Evolutionary conservation across 2,888 invertebrate genomes (phyloP), one percentile per base, ranked within the genome.

Genomic region (Linyphia triangularis): DNA sequence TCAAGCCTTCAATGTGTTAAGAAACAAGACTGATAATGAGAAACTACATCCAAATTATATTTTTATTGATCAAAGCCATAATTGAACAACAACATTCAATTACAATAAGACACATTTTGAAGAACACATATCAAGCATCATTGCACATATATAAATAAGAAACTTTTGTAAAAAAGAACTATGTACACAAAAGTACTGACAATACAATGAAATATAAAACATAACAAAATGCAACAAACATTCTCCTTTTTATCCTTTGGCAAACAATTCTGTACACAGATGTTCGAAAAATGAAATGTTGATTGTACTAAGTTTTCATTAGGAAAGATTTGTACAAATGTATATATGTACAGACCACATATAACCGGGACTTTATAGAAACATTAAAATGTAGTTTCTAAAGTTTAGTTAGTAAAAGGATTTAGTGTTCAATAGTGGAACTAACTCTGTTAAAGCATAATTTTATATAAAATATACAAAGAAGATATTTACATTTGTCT

Each of bases 101-200:
- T 88, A 88, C 75, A 81, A 81, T 88, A 88, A 88, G 86, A 88
- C 86, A 88, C 86, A 88, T 88, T 88, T 75, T 81, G 86, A 88
- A 88, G 86, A 88, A 88, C 79, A 88, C 67, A 82, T 63, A 82
- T 82, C 40, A 70, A 67, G 61, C 79, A 79, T 82, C 81, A 88
- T 75, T 82, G 67, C 81, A 88, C 86, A 81, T 70, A 43, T 86
- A 86, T 67, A 81, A 75, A 88, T 75, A 81, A 75, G 73, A 88
- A 69, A 78, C 51, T 28, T 70, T 73, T 88, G 59, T 72, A 82
- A 70, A 88, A 86, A 81, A 73, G 65, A 88, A 79, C 57, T 86
- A 86, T 88, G 16, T 88, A 88, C 86, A 88, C 26, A 70, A 24
- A 85, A 85, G 13, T 72, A 51, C 77, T 77, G 30, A 81, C 81